Evolutionary conservation across 2,113 vertebrate genomes (phyloP).

Genomic region (Elachura formosa): DNA sequence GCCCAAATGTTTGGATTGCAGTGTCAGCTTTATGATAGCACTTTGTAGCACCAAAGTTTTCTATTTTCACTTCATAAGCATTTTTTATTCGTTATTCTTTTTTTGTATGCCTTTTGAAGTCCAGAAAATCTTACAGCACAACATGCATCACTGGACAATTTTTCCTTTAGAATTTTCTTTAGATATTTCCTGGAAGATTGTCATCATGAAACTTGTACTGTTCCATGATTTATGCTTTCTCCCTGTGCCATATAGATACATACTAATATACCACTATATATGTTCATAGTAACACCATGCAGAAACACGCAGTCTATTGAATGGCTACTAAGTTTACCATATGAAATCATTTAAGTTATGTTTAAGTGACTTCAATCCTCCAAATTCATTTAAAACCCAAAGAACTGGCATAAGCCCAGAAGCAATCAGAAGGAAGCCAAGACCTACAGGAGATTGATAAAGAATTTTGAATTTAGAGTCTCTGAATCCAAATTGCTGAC

Average conservation of each 20-base stretch:
- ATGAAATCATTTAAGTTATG: neutral
- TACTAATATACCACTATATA: neutral
- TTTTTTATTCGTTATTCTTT: neutral
- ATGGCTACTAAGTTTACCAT: neutral
- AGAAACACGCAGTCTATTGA: neutral
- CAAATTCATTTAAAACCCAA: conserved; percentile 4
- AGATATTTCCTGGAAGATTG: neutral
- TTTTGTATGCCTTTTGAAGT: neutral
- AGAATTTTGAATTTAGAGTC: neutral
- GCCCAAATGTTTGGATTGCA: neutral
- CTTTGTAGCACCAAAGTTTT: neutral
- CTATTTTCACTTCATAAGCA: conserved; percentile 16
- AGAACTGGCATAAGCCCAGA: neutral
- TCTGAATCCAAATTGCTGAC: conserved; percentile 44
- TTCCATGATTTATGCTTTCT: neutral
- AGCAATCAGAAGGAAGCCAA: neutral
- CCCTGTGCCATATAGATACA: neutral
- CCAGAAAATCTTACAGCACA: conserved; percentile 2
- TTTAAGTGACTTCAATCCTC: neutral
- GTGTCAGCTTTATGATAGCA: neutral
- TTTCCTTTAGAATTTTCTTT: conserved; percentile 5
- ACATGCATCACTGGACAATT: neutral
- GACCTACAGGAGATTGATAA: neutral
- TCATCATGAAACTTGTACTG: neutral
- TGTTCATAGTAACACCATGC: neutral